Base-by-base conservation (phyloP, 64 coral and sea anemone species). In the Montipora capricornis region DNA sequence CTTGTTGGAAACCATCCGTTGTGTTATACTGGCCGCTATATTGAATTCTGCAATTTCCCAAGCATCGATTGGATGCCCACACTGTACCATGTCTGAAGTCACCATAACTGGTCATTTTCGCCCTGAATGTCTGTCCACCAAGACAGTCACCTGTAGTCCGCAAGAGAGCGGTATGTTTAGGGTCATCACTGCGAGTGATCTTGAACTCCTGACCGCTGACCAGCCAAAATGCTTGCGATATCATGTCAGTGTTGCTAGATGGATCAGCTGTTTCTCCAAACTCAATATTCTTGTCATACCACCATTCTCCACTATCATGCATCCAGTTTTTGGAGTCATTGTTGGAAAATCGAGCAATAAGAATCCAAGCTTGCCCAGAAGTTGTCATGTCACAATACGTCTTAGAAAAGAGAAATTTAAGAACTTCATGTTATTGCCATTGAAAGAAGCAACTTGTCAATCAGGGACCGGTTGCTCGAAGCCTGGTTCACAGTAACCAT, bases 131-230 rank as follows among this genome's bases (percentile, higher is more conserved):
- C 53, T n/a, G 49, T 79, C 57, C 74, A 6, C 51, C 24, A 11
- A 78, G 13, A 50, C 76, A 78, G 76, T 78, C 16, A 78, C 76
- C 3, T 19, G 45, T 78, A 47, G 76, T 78, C 47, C 49, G 76
- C 45, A 78, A 49, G 0, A 78, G 47, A 17, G 76, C 76, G 47
- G 44, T 87, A 5, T 87, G 73, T 6, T 20, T 67, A 71, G 88
- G 59, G 37, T 90, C 88, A 68, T 90, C 88, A 66, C 53, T 79
- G 22, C 88, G 80, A 3, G 90, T 92, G 80, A 92, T 92, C 80
- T 92, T 92, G 8, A 92, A 74, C 15, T 92, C 90, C 3, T 46
- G 82, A 4, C 90, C 90, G 47, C 17, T 84, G 71, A 75, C 79
- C 5, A 71, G 20, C 83, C 83, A 87, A 62, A 87, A 87, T 71